Evolutionary conservation across 92 coral and sea anemone genomes (phyloP), one percentile per base, ranked within the genome.

Genomic region (Hydrozoanthus gracilis): DNA sequence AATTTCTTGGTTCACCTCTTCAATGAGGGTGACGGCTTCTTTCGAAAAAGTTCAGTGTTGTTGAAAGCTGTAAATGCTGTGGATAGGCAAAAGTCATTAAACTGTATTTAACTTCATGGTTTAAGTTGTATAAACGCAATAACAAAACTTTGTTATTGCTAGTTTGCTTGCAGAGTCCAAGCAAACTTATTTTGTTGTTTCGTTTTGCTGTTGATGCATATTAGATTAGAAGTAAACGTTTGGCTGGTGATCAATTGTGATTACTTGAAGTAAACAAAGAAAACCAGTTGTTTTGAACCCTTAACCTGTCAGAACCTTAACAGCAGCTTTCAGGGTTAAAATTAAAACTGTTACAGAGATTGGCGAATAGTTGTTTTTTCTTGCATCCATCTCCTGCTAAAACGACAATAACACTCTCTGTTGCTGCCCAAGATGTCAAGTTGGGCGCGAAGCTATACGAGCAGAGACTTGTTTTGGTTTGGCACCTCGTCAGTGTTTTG

Each of bases 401-500:
- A 27, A 27, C 39, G 39, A 27, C 39, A 27, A 27, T 27, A 27
- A 27, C 39, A 27, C 39, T 27, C 39, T 27, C 39, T 0, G 39
- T 27, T 27, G 39, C 39, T 27, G 39, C 39, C 39, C 39, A 0
- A 27, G 39, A 27, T 27, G 39, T 27, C 39, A 27, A 27, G 39
- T 27, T 27, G 39, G 39, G 39, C 39, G 39, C 39, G 39, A 18
- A 52, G 8, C 64, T 27, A 13, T 35, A 15, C 15, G 27, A 15
- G 44, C 27, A 7, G 44, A 68, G 10, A 5, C 12, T 47, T 47
- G 2, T 16, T 64, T 80, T 80, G 13, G 70, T 80, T 80, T 15
- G 16, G 17, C 85, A 65, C 62, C 61, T 65, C 85, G 85, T 80
- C 51, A 65, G 15, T 80, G 74, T 64, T 80, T 49, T 80, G 45